A percentile compares a stretch with the other conserved stretches of the same genome.
phyloP scores from a whole-genome alignment of 2,797 vertebrate species.

The Acipenser transmontanus region DNA sequence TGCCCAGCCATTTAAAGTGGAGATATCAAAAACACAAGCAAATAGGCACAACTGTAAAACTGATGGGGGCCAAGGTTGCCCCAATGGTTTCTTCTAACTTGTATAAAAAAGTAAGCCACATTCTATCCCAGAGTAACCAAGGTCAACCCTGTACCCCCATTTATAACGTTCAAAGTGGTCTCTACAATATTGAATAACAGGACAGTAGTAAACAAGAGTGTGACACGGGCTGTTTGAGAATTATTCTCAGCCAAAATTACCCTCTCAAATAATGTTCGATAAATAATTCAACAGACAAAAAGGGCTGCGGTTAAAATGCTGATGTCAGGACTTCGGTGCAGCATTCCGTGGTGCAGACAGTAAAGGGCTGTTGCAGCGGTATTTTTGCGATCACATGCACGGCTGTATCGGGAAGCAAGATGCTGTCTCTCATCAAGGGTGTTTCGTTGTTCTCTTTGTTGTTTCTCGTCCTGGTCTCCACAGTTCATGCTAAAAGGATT shows the following conservation, averaged over 20 bases:
- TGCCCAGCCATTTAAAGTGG: no score
- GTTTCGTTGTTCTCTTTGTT: slow-evolving; percentile 48
- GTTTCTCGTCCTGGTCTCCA: slow-evolving; percentile 52
- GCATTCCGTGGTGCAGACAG: slow-evolving; percentile 71
- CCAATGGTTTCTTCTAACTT: no score
- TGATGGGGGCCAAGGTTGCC: no score
- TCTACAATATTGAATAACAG: no score
- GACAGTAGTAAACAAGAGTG: neutral
- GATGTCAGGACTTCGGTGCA: slow-evolving; percentile 80
- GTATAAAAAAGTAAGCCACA: no score
- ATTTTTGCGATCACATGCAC: slow-evolving; percentile 46
- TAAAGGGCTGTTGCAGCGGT: slow-evolving; percentile 38
- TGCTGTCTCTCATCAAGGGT: slow-evolving; percentile 53
- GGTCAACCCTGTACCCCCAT: no score
- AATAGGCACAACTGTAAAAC: no score
- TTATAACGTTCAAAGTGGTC: no score
- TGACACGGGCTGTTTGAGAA: slow-evolving; percentile 32
- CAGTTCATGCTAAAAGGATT: slow-evolving; percentile 56
- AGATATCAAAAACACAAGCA: no score
- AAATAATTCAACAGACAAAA: slow-evolving; percentile 60
- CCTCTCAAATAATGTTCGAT: slow-evolving; percentile 41
- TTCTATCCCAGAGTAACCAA: no score
- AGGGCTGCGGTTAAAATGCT: slow-evolving; percentile 69
- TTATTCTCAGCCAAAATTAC: slow-evolving; percentile 26
- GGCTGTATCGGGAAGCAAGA: slow-evolving; percentile 40